A percentile compares a stretch with the other conserved stretches of the same genome.
These are phyloP conservation scores for Athalia rosae DNA, from an alignment of 2,888 invertebrate genomes.

Conservation along the genomic window DNA sequence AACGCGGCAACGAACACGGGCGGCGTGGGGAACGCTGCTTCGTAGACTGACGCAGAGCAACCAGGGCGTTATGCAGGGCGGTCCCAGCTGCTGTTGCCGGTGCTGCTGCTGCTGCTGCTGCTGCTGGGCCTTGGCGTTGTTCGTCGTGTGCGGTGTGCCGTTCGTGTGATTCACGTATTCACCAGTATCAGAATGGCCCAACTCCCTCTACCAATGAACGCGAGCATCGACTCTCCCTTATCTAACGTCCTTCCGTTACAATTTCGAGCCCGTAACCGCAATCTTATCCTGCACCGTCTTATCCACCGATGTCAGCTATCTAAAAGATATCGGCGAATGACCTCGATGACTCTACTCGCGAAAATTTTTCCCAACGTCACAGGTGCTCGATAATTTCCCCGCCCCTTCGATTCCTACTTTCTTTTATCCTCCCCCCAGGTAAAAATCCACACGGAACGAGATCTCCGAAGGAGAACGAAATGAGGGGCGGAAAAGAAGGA, in stretches of 20 bases:
- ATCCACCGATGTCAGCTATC: background rate
- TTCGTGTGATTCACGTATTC: slow-evolving; percentile 25
- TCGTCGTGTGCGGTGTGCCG: slow-evolving; percentile 40
- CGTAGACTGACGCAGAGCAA: slow-evolving; percentile 43
- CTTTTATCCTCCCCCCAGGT: too few species aligned
- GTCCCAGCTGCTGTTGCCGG: slow-evolving; percentile 40
- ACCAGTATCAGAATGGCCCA: slow-evolving; percentile 8
- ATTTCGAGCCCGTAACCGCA: background rate
- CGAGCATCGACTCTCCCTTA: background rate
- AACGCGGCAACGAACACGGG: slow-evolving; percentile 34
- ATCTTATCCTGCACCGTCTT: slow-evolving; percentile 11
- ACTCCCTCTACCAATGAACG: slow-evolving; percentile 5
- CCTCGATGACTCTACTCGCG: background rate
- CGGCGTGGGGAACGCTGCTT: slow-evolving; percentile 45
- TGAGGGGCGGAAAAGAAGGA: background rate
- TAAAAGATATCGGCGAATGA: background rate
- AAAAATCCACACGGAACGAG: too few species aligned
- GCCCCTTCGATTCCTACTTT: too few species aligned
- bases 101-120: slow-evolving; percentile 5
- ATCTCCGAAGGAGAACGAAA: too few species aligned
- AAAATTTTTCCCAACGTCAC: background rate
- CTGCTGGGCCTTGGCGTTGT: slow-evolving; percentile 18
- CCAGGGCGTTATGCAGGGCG: slow-evolving; percentile 43
- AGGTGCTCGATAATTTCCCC: too few species aligned
- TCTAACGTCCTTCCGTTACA: slow-evolving; percentile 13